These are phyloP conservation scores for Linnaemya tessellans DNA, from an alignment of 2,888 invertebrate genomes.

Conservation along the genomic window DNA sequence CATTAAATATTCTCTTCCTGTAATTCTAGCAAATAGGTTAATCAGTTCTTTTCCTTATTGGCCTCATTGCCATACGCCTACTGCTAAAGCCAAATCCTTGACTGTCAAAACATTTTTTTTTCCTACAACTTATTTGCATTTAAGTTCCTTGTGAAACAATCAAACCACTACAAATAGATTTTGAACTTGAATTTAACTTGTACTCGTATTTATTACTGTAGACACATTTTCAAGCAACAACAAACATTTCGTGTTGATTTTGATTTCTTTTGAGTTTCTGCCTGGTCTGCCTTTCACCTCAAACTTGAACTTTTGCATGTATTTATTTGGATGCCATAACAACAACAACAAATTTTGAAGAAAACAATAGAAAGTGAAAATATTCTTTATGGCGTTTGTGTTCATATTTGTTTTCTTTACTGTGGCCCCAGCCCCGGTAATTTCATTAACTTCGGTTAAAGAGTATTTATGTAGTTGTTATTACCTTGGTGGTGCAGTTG, in stretches of 20 bases:
- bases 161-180: neutral
- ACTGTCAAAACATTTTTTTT: neutral
- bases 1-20: too few species aligned
- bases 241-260: constrained; percentile 44
- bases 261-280: constrained; percentile 30
- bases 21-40: neutral
- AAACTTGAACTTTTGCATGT: constrained; percentile 67
- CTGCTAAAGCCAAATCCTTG: neutral
- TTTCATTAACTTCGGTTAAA: constrained; percentile 39
- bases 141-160: neutral
- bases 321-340: neutral
- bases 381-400: constrained; percentile 1
- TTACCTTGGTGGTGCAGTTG: neutral
- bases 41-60: neutral
- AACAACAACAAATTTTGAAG: neutral
- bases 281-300: constrained; percentile 13
- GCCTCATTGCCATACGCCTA: neutral
- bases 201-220: constrained; percentile 20
- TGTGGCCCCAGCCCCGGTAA: neutral
- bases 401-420: neutral
- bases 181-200: constrained; percentile 49
- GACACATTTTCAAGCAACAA: neutral
- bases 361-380: constrained; percentile 10
- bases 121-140: neutral
- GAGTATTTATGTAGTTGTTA: constrained; percentile 19